Percentiles rank a stretch among this genome's conserved stretches.
Conservation (phyloP, 2,888 invertebrate genomes). For the Macaria notata region DNA sequence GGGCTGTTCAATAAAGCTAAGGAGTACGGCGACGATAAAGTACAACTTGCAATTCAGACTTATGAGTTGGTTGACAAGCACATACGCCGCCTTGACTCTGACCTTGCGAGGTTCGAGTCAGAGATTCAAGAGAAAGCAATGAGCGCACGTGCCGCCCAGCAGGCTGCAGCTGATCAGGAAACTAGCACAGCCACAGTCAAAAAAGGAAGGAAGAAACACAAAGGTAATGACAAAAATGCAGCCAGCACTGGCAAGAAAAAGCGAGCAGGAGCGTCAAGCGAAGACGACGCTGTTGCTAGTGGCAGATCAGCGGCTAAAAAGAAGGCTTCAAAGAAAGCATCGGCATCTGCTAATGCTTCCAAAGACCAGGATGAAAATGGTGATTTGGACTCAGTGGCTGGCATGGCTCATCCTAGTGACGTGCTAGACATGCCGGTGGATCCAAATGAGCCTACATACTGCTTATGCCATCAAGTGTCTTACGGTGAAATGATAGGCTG, state of each 20-base stretch:
- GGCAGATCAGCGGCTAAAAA: conserved; percentile 72
- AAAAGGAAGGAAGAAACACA: conserved; percentile 75
- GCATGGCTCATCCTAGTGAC: conserved; percentile 92
- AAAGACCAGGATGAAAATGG: conserved; percentile 74
- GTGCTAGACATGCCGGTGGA: conserved; percentile 96
- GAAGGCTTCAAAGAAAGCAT: conserved; percentile 67
- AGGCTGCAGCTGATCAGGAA: conserved; percentile 74
- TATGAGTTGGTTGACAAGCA: conserved; percentile 99
- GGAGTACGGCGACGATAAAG: conserved; percentile 98
- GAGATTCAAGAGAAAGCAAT: conserved; percentile 97
- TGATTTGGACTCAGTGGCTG: conserved; percentile 77
- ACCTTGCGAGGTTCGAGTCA: conserved; percentile 97
- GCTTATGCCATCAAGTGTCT: conserved; percentile 97
- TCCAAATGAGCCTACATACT: conserved; percentile 99
- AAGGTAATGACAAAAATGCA: conserved; percentile 65
- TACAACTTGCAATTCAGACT: conserved; percentile 98
- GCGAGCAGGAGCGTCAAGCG: conserved; percentile 79
- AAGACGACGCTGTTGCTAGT: conserved; percentile 67
- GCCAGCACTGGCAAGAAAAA: conserved; percentile 76
- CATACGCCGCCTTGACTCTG: conserved; percentile 96
- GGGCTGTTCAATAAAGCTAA: conserved; percentile 96
- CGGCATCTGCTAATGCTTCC: conserved; percentile 57
- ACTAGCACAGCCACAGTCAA: conserved; percentile 67
- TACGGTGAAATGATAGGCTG: conserved; percentile 99
- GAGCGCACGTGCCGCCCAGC: conserved; percentile 84